Evolutionary conservation across 2,113 vertebrate genomes (phyloP), one percentile per base, ranked within the genome.

Genomic region (Erpornis zantholeuca): DNA sequence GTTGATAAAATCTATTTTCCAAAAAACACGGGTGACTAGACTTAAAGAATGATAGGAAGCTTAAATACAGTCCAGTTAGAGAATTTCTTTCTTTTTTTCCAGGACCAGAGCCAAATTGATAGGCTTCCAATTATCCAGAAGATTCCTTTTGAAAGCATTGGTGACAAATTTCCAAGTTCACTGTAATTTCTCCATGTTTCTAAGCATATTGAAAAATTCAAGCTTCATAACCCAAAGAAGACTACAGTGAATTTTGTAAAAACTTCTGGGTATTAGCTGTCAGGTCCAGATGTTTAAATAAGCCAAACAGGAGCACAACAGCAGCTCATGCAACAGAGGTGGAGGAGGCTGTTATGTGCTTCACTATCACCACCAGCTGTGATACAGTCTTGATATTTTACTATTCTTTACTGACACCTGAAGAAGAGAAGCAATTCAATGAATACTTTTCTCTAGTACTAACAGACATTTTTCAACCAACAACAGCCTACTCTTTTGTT

Each of bases 1-100:
- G 36, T 31, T 91, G 70, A 91, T 91, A 94, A 96, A 92, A 95
- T 65, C 75, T 88, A 15, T 88, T 93, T 80, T 92, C 78, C 36
- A 79, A 82, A 92, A 95, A 61, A 69, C 90, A 95, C 0, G 3
- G 49, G 23, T 88, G 82, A 97, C 61, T 90, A 36, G 25, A 65
- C 66, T 85, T 60, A 80, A 87, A 92, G 73, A 96, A 88, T 72
- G 31, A 88, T 11, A 90, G 63, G 75, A 95, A 95, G 71, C 60
- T 80, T 90, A 87, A 84, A 87, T 49, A 29, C 8, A 75, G 47
- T 31, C 81, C 78, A 83, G 57, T 13, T 56, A 21, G 33, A 84
- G 40, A 82, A 87, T 79, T 90, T 65, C 49, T 45, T 79, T 64
- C 65, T 40, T 36, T 85, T 90, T 93, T 92, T 82, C 70, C 70